These are phyloP conservation scores for Apotomis capreana DNA, from an alignment of 2,888 invertebrate genomes.

Conservation along the genomic window DNA sequence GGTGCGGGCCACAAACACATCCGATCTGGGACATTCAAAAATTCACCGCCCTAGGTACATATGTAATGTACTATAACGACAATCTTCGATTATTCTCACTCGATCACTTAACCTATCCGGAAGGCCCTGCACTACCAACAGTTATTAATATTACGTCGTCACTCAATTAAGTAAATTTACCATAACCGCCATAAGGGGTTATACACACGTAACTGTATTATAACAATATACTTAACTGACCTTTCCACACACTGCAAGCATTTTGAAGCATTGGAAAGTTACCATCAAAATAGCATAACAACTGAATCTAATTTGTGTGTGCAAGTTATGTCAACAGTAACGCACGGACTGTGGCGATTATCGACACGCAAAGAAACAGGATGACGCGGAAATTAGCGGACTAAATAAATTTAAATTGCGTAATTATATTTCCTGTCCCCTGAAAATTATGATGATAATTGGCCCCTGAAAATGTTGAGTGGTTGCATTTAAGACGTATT, in stretches of 20 bases:
- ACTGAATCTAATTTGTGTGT: slow-evolving; percentile 15
- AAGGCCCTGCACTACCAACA: background rate
- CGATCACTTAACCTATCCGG: background rate
- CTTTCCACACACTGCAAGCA: slow-evolving; percentile 13
- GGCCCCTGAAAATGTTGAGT: no score
- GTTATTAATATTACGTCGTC: slow-evolving; percentile 18
- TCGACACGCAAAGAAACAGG: slow-evolving; percentile 49
- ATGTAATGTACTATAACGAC: no score
- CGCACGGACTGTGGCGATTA: slow-evolving; percentile 46
- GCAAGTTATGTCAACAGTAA: slow-evolving; percentile 26
- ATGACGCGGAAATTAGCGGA: slow-evolving; percentile 1
- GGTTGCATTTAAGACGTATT: no score
- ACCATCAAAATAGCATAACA: slow-evolving; percentile 6
- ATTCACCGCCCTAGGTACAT: no score
- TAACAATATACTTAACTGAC: slow-evolving; percentile 26
- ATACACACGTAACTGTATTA: slow-evolving; percentile 10
- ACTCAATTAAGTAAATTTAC: slow-evolving; percentile 24
- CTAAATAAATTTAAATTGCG: slow-evolving; percentile 2
- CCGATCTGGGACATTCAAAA: no score
- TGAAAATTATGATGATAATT: no score
- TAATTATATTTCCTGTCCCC: background rate
- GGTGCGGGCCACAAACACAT: no score
- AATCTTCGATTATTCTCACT: background rate
- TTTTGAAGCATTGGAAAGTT: slow-evolving; percentile 27
- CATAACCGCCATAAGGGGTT: slow-evolving; percentile 23